These are phyloP conservation scores for Capitulum mitella DNA, from an alignment of 2,888 invertebrate species.

Conservation along the genomic window DNA sequence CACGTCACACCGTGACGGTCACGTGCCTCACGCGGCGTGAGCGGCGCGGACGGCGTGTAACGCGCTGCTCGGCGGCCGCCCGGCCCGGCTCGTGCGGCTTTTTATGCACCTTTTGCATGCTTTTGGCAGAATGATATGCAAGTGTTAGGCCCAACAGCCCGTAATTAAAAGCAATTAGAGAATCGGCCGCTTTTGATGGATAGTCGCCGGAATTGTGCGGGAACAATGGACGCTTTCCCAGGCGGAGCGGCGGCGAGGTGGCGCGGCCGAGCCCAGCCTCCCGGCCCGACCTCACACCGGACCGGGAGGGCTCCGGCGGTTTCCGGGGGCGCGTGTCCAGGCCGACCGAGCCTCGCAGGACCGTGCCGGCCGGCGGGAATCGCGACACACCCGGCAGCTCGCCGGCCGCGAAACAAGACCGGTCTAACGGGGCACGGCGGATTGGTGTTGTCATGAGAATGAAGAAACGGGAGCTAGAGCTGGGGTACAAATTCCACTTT, in stretches of 20 bases:
- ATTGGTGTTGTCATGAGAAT: too few relatives aligned
- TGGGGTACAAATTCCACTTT: too few relatives aligned
- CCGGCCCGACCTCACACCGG: background rate
- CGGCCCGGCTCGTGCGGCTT: background rate
- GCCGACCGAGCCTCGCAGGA: too few relatives aligned
- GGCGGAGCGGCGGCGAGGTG: background rate
- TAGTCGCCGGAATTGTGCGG: background rate
- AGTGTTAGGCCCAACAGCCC: background rate
- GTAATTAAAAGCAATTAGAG: constrained; percentile 23
- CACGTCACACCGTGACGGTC: background rate
- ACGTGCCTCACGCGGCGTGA: background rate
- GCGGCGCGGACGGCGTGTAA: background rate
- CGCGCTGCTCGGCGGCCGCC: background rate
- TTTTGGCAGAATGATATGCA: background rate
- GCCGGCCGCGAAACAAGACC: too few relatives aligned
- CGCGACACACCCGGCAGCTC: too few relatives aligned
- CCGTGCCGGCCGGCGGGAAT: too few relatives aligned
- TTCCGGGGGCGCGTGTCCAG: too few relatives aligned
- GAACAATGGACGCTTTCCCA: constrained; percentile 5
- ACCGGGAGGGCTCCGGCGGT: too few relatives aligned
- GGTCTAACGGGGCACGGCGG: too few relatives aligned
- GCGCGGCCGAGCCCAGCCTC: background rate
- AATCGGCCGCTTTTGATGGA: constrained; percentile 13
- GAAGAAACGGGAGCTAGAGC: too few relatives aligned
- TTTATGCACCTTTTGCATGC: constrained; percentile 1